Evolutionary conservation across 2,888 invertebrate genomes (phyloP).

Genomic region (Holacanthella duospinosa): DNA sequence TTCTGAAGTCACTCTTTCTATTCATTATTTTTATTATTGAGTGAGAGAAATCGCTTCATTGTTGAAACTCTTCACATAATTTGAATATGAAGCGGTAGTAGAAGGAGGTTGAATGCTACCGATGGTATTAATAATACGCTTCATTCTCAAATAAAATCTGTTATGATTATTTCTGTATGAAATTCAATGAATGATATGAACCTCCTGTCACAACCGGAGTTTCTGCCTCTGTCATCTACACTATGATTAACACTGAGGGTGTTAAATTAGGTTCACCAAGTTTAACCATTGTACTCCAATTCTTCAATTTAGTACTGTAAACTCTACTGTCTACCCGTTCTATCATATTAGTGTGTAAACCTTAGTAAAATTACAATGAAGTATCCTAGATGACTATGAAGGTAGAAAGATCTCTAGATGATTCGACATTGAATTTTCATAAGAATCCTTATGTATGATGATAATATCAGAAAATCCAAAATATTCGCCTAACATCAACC

Average conservation of each 20-base stretch:
- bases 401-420: too few relatives aligned
- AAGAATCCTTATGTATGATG: too few relatives aligned
- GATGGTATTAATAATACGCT: neutral
- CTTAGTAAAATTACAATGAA: too few relatives aligned
- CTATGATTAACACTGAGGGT: constrained; percentile 6
- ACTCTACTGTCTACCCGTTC: too few relatives aligned
- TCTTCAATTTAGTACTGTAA: too few relatives aligned
- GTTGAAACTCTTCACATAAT: neutral
- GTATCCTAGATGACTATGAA: too few relatives aligned
- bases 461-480: too few relatives aligned
- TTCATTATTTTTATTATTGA: neutral
- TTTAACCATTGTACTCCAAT: too few relatives aligned
- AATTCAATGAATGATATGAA: neutral
- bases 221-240: neutral
- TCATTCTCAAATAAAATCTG: neutral
- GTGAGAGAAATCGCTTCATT: neutral
- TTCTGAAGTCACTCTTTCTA: too few relatives aligned
- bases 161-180: neutral
- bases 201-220: constrained; percentile 7
- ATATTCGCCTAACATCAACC: too few relatives aligned
- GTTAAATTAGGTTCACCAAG: neutral
- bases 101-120: neutral
- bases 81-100: neutral
- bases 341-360: too few relatives aligned
- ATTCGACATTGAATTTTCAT: too few relatives aligned